phyloP scores from a whole-genome alignment of 2,113 vertebrate genomes.

The Hymenochirus boettgeri region DNA sequence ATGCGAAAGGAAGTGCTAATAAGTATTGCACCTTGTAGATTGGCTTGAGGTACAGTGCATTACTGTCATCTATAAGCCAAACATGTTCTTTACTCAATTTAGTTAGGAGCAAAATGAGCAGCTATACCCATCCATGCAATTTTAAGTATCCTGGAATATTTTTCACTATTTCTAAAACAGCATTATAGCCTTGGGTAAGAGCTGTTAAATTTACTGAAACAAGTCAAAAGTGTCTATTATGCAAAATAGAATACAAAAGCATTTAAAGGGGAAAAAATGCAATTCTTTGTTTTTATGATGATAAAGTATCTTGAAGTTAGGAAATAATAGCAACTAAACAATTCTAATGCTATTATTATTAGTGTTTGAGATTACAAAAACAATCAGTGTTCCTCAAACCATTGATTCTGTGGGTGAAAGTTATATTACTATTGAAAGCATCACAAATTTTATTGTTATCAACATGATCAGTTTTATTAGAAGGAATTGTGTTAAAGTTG shows the following conservation, averaged over 20 bases:
- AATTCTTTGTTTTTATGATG: constrained; percentile 31
- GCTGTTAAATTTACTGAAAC: constrained; percentile 39
- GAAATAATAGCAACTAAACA: constrained; percentile 7
- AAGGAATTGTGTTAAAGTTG: not conserved
- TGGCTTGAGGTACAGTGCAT: constrained; percentile 1
- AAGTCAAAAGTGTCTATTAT: constrained; percentile 38
- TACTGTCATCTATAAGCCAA: constrained; percentile 26
- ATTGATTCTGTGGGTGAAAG: not conserved
- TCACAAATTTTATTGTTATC: constrained; percentile 17
- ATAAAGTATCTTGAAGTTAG: constrained; percentile 20
- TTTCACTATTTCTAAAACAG: constrained; percentile 21
- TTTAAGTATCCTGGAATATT: constrained; percentile 22
- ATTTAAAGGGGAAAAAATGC: constrained; percentile 26
- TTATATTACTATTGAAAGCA: constrained; percentile 1
- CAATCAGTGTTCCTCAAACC: not conserved
- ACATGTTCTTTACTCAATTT: constrained; percentile 35
- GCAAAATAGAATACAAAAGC: constrained; percentile 28
- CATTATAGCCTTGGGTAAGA: constrained; percentile 27
- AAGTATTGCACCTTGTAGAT: constrained; percentile 1
- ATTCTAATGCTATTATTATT: constrained; percentile 14
- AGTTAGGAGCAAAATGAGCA: constrained; percentile 22
- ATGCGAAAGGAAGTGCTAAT: not conserved
- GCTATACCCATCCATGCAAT: constrained; percentile 30
- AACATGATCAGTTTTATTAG: constrained; percentile 20
- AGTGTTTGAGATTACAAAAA: not conserved